phyloP scores from a whole-genome alignment of 2,888 invertebrate genomes.

The Gerris lacustris region DNA sequence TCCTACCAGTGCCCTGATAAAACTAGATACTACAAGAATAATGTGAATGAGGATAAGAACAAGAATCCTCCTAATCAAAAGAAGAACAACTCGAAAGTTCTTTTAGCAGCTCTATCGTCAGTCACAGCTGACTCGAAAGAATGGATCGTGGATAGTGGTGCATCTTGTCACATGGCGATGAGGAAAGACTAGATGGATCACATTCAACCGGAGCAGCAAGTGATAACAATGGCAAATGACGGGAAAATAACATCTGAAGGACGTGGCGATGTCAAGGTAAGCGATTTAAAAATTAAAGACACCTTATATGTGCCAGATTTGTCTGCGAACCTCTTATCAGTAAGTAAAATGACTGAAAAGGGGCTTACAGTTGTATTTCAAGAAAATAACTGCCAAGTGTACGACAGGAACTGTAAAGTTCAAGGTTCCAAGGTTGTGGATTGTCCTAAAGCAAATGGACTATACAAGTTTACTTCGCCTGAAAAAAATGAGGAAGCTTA shows the following conservation, averaged over 20 bases:
- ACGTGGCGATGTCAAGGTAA: background rate
- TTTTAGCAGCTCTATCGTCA: slow-evolving; percentile 1
- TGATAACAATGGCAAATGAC: background rate
- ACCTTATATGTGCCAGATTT: background rate
- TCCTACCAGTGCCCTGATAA: slow-evolving; percentile 1
- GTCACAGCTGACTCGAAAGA: background rate
- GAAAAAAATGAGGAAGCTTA: too few relatives aligned
- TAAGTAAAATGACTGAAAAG: slow-evolving; percentile 7
- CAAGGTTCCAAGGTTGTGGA: background rate
- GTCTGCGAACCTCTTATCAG: slow-evolving; percentile 2
- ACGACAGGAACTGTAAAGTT: background rate
- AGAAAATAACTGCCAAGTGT: background rate
- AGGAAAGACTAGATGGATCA: background rate
- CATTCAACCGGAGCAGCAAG: background rate
- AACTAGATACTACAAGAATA: background rate
- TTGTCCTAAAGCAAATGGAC: background rate
- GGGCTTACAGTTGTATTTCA: background rate
- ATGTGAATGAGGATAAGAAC: slow-evolving; percentile 8
- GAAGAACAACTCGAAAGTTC: background rate
- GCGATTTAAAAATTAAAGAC: too few relatives aligned
- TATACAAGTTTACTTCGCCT: background rate
- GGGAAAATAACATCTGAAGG: background rate
- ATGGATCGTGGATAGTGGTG: slow-evolving; percentile 7
- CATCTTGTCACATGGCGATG: background rate
- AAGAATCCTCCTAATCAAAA: too few relatives aligned